These are phyloP conservation scores for Benthochromis sp. DNA, from an alignment of 2,113 vertebrate genomes.

Conservation along the genomic window DNA sequence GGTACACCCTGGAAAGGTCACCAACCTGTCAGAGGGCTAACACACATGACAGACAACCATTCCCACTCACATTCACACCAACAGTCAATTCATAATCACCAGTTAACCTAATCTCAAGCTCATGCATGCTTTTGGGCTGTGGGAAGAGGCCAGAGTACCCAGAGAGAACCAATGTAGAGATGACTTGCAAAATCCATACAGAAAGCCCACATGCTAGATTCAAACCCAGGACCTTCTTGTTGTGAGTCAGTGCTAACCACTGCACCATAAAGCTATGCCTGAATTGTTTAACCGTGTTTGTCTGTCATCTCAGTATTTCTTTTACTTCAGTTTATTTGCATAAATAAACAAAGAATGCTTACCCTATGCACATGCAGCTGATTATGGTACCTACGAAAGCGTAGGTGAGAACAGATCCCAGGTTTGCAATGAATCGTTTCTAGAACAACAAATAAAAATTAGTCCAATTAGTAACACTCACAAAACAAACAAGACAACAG, in stretches of 20 bases:
- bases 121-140: neutral
- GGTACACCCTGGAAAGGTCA: neutral
- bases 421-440: slow-evolving; percentile 80
- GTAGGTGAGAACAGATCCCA: slow-evolving; percentile 81
- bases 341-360: slow-evolving; percentile 49
- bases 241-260: neutral
- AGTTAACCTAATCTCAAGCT: neutral
- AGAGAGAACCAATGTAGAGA: neutral
- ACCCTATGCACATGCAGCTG: slow-evolving; percentile 80
- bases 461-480: neutral
- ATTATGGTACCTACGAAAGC: slow-evolving; percentile 81
- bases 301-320: neutral
- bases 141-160: neutral
- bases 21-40: neutral
- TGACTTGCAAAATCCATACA: neutral
- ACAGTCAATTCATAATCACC: neutral
- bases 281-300: neutral
- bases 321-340: neutral
- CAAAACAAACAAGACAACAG: neutral
- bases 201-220: neutral
- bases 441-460: slow-evolving; percentile 24
- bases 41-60: neutral
- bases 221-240: neutral
- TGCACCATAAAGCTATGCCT: neutral
- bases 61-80: neutral